Conservation (phyloP, 2,113 vertebrate species). For the Notothenia coriiceps region DNA sequence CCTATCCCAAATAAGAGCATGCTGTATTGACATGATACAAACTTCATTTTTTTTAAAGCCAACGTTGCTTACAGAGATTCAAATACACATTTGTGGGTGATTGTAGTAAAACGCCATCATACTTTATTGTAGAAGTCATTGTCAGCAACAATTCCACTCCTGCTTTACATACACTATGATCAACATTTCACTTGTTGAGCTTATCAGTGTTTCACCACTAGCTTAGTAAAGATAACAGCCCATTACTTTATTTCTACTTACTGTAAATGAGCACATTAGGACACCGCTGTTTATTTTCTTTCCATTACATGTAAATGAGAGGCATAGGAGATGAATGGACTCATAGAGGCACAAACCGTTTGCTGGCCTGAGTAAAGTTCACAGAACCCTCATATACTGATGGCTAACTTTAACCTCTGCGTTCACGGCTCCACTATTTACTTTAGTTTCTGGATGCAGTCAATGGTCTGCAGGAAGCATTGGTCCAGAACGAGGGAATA, state of each 20-base stretch:
- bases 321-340: slow-evolving; percentile 75
- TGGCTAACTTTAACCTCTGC: slow-evolving; percentile 84
- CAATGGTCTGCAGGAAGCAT: slow-evolving; percentile 86
- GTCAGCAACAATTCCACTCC: not conserved
- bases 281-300: slow-evolving; percentile 78
- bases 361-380: slow-evolving; percentile 78
- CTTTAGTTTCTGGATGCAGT: slow-evolving; percentile 85
- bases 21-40: not conserved
- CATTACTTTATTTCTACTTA: slow-evolving; percentile 71
- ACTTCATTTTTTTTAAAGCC: slow-evolving; percentile 6
- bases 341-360: slow-evolving; percentile 79
- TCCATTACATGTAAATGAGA: slow-evolving; percentile 85
- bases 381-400: slow-evolving; percentile 78
- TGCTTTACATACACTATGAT: slow-evolving; percentile 2
- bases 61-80: not conserved
- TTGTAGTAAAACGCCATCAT: not conserved
- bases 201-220: not conserved
- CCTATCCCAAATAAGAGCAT: not conserved
- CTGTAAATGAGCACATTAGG: slow-evolving; percentile 80
- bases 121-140: not conserved
- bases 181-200: not conserved
- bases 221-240: slow-evolving; percentile 57
- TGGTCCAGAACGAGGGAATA: slow-evolving; percentile 86
- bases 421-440: slow-evolving; percentile 81
- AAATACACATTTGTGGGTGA: not conserved